Evolutionary conservation across 2,888 invertebrate genomes (phyloP).

Genomic region (Yponomeuta malinellus): DNA sequence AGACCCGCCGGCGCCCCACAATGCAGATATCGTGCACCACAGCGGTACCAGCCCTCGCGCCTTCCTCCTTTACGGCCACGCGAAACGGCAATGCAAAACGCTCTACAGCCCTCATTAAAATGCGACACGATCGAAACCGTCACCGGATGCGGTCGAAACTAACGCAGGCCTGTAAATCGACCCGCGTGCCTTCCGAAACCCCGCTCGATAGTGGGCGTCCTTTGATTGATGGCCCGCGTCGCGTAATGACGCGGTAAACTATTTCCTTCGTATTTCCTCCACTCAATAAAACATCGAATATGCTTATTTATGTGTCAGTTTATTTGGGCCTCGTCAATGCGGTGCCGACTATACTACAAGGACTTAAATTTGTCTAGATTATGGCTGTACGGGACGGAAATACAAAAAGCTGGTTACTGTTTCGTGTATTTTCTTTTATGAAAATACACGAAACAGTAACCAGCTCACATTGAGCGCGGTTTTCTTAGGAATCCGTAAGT

Average conservation of each 20-base stretch:
- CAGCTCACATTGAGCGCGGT: conserved; percentile 16
- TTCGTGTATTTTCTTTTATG: conserved; percentile 62
- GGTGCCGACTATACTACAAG: conserved; percentile 61
- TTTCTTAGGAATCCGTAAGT: background rate
- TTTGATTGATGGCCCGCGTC: conserved; percentile 70
- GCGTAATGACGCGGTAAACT: conserved; percentile 71
- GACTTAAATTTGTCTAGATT: conserved; percentile 74
- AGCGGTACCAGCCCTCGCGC: conserved; percentile 32
- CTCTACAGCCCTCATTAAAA: background rate
- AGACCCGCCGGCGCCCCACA: conserved; percentile 68
- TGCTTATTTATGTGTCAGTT: conserved; percentile 70
- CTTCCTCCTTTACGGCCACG: conserved; percentile 42
- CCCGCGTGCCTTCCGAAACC: conserved; percentile 39
- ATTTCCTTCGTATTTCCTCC: conserved; percentile 73
- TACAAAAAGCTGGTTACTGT: conserved; percentile 70
- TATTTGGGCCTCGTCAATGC: conserved; percentile 69
- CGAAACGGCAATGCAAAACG: conserved; percentile 30
- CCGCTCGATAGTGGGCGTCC: conserved; percentile 23
- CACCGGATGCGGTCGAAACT: background rate
- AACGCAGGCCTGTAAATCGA: conserved; percentile 29
- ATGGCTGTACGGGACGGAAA: conserved; percentile 66
- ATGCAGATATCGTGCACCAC: conserved; percentile 71
- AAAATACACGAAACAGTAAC: too few species aligned
- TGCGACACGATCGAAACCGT: background rate
- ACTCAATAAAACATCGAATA: conserved; percentile 74